Evolutionary conservation across 2,113 vertebrate genomes (phyloP), one percentile per base, ranked within the genome.

Genomic region (Atrichornis clamosus): DNA sequence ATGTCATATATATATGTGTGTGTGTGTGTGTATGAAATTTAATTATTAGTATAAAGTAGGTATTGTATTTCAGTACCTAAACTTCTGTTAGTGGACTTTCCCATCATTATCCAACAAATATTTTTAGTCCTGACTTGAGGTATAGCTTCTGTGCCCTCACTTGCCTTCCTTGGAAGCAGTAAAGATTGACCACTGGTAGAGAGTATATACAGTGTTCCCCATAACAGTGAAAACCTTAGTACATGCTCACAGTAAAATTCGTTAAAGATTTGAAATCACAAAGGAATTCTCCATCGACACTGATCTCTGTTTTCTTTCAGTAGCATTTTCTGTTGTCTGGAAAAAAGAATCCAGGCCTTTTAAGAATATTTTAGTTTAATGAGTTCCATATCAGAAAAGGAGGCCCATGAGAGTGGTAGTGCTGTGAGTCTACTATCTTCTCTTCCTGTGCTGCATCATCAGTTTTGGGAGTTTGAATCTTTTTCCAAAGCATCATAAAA

Each of bases 271-370:
- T 87, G 15, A 87, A 89, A 47, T 72, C 41, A 55, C 17, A 46
- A n/a, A 73, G 16, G 4, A 76, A 33, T 69, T 80, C 35, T 87
- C n/a, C 44, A 16, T 74, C 0, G 0, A 16, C 12, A 21, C 19
- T 50, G 24, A 67, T 67, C 19, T 69, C 59, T 82, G 30, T 49
- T 85, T 59, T 74, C 20, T 63, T 95, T 72, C 68, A 30, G 39
- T 79, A 68, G 39, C 63, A 42, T 80, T 93, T 93, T 95, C 39
- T 88, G 7, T 62, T 83, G 39, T 10, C 52, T 58, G 39, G 65
- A 84, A 75, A 80, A 56, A 68, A 62, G 24, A 60, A 9, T 2
- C 11, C 32, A 63, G 24, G 4, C 17, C 55, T 63, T 77, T 69
- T 26, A 35, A 5, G 37, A 46, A 20, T 64, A 72, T 41, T 95